phyloP scores from a whole-genome alignment of 1,140 invertebrate genomes.

The Drosophila paulistorum region DNA sequence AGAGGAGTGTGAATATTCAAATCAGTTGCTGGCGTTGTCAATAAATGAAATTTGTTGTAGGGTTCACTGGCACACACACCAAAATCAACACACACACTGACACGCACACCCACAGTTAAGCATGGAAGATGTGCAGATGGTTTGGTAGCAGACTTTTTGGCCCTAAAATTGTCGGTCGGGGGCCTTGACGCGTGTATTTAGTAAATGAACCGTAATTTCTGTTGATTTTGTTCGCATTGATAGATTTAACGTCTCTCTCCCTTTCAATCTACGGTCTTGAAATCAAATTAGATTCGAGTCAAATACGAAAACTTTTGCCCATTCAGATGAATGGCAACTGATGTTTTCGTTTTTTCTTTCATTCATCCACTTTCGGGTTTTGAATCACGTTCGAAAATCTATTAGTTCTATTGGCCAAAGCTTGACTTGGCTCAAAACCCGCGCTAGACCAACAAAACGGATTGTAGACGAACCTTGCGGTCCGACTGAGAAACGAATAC shows the following conservation, averaged over 20 bases:
- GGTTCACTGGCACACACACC: conserved; percentile 15
- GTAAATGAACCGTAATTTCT: conserved; percentile 52
- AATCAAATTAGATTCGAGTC: conserved; percentile 35
- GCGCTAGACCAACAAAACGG: neutral
- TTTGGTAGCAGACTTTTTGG: conserved; percentile 1
- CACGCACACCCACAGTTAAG: conserved; percentile 2
- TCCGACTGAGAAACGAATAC: conserved; percentile 57
- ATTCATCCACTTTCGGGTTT: neutral
- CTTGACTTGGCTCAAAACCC: conserved; percentile 22
- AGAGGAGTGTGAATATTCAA: conserved; percentile 62
- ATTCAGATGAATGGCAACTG: conserved; percentile 40
- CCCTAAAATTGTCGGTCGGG: conserved; percentile 1
- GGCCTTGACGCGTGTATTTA: conserved; percentile 41
- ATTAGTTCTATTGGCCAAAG: conserved; percentile 24
- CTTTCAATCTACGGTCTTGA: conserved; percentile 12
- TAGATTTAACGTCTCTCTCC: conserved; percentile 13
- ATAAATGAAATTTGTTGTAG: conserved; percentile 56
- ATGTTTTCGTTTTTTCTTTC: neutral
- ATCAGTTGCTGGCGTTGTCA: conserved; percentile 52
- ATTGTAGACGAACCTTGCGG: conserved; percentile 32
- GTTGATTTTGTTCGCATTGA: conserved; percentile 33
- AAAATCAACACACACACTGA: conserved; percentile 17
- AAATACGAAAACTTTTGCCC: conserved; percentile 18
- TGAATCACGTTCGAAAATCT: conserved; percentile 13
- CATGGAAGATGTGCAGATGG: conserved; percentile 8